Conservation (phyloP, 2,797 vertebrate genomes). For the Hypotaenidia okinawae region DNA sequence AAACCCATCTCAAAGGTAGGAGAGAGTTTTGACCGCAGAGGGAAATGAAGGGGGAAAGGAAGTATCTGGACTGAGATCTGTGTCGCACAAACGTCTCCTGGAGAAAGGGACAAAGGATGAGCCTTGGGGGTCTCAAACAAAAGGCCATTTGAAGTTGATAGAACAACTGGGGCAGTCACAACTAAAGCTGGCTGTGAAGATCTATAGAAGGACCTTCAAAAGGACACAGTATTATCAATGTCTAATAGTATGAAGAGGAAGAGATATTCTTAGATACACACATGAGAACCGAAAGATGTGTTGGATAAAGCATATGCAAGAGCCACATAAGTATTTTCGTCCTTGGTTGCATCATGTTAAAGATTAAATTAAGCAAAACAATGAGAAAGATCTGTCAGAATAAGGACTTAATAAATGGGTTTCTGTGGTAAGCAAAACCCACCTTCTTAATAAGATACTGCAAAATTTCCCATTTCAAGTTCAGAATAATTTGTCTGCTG, state of each 20-base stretch:
- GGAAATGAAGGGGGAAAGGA: background rate
- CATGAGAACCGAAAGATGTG: background rate
- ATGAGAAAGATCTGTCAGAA: background rate
- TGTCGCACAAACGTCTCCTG: background rate
- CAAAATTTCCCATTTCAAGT: background rate
- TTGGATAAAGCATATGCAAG: background rate
- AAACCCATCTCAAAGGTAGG: background rate
- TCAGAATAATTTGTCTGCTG: background rate
- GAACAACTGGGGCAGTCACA: background rate
- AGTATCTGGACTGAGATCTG: background rate
- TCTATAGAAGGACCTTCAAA: background rate
- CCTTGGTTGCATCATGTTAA: background rate
- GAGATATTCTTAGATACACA: background rate
- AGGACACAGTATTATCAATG: background rate
- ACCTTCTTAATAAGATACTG: background rate
- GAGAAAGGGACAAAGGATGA: background rate
- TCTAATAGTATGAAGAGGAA: background rate
- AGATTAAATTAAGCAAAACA: background rate
- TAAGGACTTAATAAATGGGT: background rate
- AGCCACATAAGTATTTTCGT: background rate
- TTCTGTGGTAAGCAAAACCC: constrained; percentile 2
- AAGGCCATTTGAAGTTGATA: background rate
- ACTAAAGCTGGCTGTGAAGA: background rate
- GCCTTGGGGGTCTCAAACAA: background rate
- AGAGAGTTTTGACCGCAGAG: background rate